Evolutionary conservation across 2,797 vertebrate species (phyloP), one percentile per base, ranked within the genome.

Genomic region (Sebastes iracundus): DNA sequence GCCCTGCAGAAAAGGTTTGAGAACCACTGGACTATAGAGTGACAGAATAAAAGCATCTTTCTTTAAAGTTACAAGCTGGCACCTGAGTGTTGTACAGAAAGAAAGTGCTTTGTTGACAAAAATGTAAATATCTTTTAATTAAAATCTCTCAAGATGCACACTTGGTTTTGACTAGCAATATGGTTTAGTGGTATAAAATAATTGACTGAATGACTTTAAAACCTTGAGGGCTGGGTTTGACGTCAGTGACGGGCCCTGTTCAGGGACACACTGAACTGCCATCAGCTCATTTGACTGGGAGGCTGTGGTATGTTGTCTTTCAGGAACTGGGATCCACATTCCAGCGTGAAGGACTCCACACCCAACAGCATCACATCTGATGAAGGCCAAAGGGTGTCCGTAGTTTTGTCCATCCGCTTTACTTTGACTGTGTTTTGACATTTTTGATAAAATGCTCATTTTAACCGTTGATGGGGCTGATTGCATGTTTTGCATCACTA

Each of bases 251-350:
- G 7, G 53, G 28, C 13, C 38, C 14, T 65, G 60, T 30, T 75
- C 32, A 33, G 30, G 68, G 56, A 89, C 76, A 74, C 5, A 1
- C 4, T 76, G 69, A 46, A 60, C 80, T 20, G 53, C 32, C 58
- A 7, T 46, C 1, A 22, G 11, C 18, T 22, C 30, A 5, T 27
- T 30, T 74, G 5, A 75, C 13, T 11, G 3, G 10, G 30, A 33
- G 16, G 8, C 30, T 72, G 27, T 66, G 87, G 80, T 66, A 95
- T 95, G 93, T 80, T 22, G 92, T 65, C 82, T 49, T 32, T 80
- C 93, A 70, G 77, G 90, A 75, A 35, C 53, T 58, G 75, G 28
- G 55, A 84, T 63, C 85, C 70, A 88, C 91, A 93, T 91, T 93
- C 90, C 82, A 66, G 4, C 0, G 2, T 72, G 6, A 42, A 79